These are phyloP conservation scores for Oscheius sp. DNA, from an alignment of 2,888 invertebrate genomes.

Conservation along the genomic window DNA sequence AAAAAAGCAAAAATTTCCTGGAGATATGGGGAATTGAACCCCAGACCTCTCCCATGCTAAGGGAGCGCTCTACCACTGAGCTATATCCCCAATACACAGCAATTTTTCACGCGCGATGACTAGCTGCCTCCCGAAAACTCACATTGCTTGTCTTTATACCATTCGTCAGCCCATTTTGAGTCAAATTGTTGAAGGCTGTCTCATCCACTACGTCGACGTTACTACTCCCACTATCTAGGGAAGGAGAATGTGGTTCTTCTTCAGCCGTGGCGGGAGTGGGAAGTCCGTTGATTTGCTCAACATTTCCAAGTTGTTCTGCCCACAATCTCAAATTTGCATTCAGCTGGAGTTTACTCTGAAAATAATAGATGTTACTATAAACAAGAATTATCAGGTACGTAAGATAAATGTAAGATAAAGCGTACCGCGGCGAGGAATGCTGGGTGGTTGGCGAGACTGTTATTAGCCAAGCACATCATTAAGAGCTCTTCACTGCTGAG, in stretches of 20 bases:
- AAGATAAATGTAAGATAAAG: too few relatives aligned
- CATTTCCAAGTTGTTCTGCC: constrained; percentile 36
- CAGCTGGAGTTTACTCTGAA: constrained; percentile 19
- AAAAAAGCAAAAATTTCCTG: neutral
- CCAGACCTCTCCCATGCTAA: constrained; percentile 7
- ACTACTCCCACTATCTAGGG: constrained; percentile 29
- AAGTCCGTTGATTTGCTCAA: neutral
- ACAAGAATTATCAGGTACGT: too few relatives aligned
- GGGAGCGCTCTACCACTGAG: neutral
- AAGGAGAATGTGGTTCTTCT: constrained; percentile 33
- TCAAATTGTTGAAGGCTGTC: neutral
- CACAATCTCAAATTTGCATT: constrained; percentile 40
- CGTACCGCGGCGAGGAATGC: constrained; percentile 28
- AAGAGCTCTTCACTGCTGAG: constrained; percentile 53
- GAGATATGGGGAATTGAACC: too few relatives aligned
- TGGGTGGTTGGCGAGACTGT: constrained; percentile 33
- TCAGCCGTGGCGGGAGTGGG: neutral
- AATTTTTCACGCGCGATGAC: too few relatives aligned
- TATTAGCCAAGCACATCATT: constrained; percentile 46
- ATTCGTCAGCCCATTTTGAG: neutral
- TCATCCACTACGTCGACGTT: constrained; percentile 24
- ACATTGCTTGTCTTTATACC: constrained; percentile 5
- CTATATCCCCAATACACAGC: too few relatives aligned
- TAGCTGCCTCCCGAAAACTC: too few relatives aligned
- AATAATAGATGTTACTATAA: too few relatives aligned